phyloP scores from a whole-genome alignment of 2,888 invertebrate species.

The Hoplodrina ambigua region DNA sequence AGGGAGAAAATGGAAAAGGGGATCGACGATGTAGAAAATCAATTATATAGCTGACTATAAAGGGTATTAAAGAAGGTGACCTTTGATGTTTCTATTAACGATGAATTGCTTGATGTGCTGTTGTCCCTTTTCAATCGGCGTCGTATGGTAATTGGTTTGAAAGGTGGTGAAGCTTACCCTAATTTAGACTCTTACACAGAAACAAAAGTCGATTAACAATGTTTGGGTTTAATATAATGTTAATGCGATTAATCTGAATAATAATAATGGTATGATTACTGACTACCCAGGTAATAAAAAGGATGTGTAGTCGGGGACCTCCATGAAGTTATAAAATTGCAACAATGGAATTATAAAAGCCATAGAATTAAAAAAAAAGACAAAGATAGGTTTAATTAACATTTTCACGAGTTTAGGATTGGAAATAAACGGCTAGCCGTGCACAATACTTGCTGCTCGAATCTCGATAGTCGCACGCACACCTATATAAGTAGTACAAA shows the following conservation, averaged over 20 bases:
- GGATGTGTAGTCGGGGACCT: too few relatives aligned
- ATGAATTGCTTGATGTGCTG: conserved; percentile 35
- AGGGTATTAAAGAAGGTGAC: conserved; percentile 73
- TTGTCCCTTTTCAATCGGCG: conserved; percentile 35
- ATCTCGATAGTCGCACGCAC: too few relatives aligned
- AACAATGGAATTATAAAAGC: too few relatives aligned
- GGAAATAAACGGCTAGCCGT: too few relatives aligned
- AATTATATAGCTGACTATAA: conserved; percentile 79
- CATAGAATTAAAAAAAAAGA: too few relatives aligned
- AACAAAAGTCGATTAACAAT: neutral
- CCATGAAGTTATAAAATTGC: too few relatives aligned
- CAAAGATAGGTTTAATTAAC: too few relatives aligned
- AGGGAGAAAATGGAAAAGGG: conserved; percentile 76
- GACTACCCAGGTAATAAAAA: too few relatives aligned
- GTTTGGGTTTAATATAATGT: neutral
- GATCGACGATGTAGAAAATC: conserved; percentile 79
- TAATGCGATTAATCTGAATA: neutral
- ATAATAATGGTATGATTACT: too few relatives aligned
- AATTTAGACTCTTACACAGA: neutral
- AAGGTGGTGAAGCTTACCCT: conserved; percentile 4
- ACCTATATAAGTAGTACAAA: too few relatives aligned
- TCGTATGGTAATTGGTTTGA: conserved; percentile 32
- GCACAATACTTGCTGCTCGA: too few relatives aligned
- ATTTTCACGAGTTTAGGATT: too few relatives aligned
- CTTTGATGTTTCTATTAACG: conserved; percentile 75